Base-by-base conservation (phyloP, 2,797 vertebrate genomes). In the Kryptopterus vitreolus region DNA sequence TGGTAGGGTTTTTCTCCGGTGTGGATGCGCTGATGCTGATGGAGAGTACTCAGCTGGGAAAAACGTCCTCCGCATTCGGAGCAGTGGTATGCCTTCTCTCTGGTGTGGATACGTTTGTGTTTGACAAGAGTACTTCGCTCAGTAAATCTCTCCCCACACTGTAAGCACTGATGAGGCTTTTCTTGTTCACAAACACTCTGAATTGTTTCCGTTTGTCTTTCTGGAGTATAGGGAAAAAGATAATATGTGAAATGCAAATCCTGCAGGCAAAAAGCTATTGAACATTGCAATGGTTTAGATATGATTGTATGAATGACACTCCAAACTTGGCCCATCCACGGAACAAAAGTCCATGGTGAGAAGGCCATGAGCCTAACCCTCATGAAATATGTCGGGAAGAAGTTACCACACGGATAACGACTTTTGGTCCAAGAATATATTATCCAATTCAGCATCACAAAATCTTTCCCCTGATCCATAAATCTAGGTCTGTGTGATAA, bases 1-100 rank as follows among this genome's bases (percentile, higher is more conserved):
- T 18, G 43, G 48, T 69, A 48, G 4, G 68, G 68, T 71, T 71
- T 71, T 24, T 71, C 68, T 71, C 68, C 68, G 20, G 46, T 71
- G 48, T 71, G 68, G 38, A 68, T 68, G 38, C 65, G 62, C 33
- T 65, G 62, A 65, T 65, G 62, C 38, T 33, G 62, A 38, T 65
- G 33, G 20, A 65, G 62, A 38, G 62, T 65, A 22, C 62, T 65
- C 29, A 26, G 65, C 38, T 68, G 35, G 15, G n/a, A 46, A 46
- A 71, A 50, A 33, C 48, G 52, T 10, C 26, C 52, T 35, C 26
- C 46, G 22, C 48, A 50, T 8, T 71, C 24, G 5, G 46, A 71
- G 26, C 68, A 71, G 7, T 52, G 48, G 31, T 71, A 71, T 4
- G 68, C 46, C 18, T 71, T 50, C 48, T 71, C 68, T 11, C 46